Base-by-base conservation (phyloP, 2,113 vertebrate genomes). In the Stegastes partitus region DNA sequence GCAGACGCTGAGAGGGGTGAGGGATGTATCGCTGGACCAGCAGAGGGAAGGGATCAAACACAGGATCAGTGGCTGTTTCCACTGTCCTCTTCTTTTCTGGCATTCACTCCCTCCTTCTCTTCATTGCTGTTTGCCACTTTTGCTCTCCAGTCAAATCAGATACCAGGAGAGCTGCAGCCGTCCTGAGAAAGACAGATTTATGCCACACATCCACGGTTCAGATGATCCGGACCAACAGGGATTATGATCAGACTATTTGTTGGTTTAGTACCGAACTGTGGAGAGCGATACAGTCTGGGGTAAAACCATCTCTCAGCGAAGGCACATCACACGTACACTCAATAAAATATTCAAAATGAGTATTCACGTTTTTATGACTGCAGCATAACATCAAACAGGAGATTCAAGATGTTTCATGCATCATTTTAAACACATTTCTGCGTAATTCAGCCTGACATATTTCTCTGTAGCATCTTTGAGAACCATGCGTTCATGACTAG, bases 1-100 rank as follows among this genome's bases (percentile, higher is more conserved):
- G 44, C 58, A 55, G 61, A 26, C 47, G 26, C 9, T 22, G 26
- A 34, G 71, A 25, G 62, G 39, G 22, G n/a, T 44, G 23, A 49
- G 59, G 12, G 73, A 47, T 71, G 59, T 16, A 22, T n/a, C 11
- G 28, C 18, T 1, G 63, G 67, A 82, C 56, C 70, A 51, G 37
- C 49, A 53, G 44, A 86, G 47, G 28, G 58, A 78, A 68, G 66
- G 53, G 80, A 62, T 84, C 64, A 82, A 22, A 61, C 42, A 25
- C 65, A 51, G 72, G 83, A 78, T 89, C 77, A 86, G 82, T 70
- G 82, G 85, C 21, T 53, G 79, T 65, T 74, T 44, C 23, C 47
- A 16, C 64, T 59, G 61, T 58, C 19, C 58, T 74, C 65, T 61
- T 18, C 54, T 54, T 44, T 31, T 50, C 75, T 75, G 66, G 73